phyloP scores from a whole-genome alignment of 2,113 vertebrate genomes.

The Silurus asotus region DNA sequence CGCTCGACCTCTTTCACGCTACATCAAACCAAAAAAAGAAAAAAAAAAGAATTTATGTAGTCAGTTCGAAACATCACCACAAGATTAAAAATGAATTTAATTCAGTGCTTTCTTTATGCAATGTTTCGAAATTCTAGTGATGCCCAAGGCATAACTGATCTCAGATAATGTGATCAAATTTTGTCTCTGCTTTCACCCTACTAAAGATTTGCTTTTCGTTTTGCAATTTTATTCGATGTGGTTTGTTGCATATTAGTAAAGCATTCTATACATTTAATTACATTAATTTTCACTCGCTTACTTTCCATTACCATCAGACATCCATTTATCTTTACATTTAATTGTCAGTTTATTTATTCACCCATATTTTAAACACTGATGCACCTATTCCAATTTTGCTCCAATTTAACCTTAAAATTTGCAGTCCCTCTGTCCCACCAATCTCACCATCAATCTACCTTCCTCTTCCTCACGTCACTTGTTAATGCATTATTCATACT shows the following conservation, averaged over 20 bases:
- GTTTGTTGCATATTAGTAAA: neutral
- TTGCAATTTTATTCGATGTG: neutral
- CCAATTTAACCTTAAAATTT: neutral
- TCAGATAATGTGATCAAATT: neutral
- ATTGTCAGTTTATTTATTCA: neutral
- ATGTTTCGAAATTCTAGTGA: neutral
- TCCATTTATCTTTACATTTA: neutral
- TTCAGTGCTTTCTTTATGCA: neutral
- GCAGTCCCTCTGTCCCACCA: neutral
- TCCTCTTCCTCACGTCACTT: too few species aligned
- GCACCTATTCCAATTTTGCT: neutral
- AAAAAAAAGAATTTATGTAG: neutral
- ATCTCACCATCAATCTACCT: neutral
- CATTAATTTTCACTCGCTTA: neutral
- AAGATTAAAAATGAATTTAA: constrained; percentile 14
- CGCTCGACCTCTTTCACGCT: constrained; percentile 32
- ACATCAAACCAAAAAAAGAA: constrained; percentile 10
- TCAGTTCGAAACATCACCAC: constrained; percentile 1
- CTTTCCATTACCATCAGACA: neutral
- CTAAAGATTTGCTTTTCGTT: neutral
- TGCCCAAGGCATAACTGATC: neutral
- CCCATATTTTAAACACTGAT: neutral
- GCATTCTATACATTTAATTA: neutral
- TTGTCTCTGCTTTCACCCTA: neutral
- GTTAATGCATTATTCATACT: neutral